Evolutionary conservation across 2,113 vertebrate species (phyloP).

Genomic region (Ovis canadensis): DNA sequence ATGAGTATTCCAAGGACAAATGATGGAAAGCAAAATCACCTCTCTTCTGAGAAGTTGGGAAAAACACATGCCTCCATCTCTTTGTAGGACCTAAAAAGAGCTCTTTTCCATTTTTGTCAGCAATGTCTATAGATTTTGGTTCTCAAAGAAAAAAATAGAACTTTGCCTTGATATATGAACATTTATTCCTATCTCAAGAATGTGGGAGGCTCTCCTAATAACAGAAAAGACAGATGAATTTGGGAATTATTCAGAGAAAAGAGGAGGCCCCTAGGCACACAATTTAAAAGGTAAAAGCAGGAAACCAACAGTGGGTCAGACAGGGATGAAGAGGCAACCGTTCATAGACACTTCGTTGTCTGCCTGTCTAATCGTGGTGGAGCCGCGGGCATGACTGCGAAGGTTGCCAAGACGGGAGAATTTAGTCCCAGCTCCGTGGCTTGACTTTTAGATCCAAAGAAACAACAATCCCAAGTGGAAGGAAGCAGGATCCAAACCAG

Average conservation of each 20-base stretch:
- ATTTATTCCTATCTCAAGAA: neutral
- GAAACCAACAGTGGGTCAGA: neutral
- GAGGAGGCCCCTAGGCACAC: neutral
- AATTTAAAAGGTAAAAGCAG: neutral
- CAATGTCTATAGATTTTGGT: neutral
- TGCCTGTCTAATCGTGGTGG: neutral
- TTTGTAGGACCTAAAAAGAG: neutral
- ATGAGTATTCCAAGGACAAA: neutral
- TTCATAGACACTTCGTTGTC: neutral
- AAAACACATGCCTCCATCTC: neutral
- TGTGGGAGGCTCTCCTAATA: neutral
- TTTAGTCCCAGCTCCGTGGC: neutral
- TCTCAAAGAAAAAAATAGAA: neutral
- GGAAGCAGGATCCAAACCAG: neutral
- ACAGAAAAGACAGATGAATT: neutral
- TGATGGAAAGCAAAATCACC: neutral
- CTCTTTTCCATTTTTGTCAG: neutral
- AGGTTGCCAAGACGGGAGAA: neutral
- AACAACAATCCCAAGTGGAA: neutral
- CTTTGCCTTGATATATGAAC: neutral
- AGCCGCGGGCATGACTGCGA: fast-evolving
- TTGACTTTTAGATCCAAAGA: slow-evolving; percentile 10
- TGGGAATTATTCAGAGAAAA: neutral
- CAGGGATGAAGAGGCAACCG: neutral
- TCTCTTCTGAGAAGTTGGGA: neutral